Evolutionary conservation across 2,888 invertebrate species (phyloP).

Genomic region (Parochlus steinenii): DNA sequence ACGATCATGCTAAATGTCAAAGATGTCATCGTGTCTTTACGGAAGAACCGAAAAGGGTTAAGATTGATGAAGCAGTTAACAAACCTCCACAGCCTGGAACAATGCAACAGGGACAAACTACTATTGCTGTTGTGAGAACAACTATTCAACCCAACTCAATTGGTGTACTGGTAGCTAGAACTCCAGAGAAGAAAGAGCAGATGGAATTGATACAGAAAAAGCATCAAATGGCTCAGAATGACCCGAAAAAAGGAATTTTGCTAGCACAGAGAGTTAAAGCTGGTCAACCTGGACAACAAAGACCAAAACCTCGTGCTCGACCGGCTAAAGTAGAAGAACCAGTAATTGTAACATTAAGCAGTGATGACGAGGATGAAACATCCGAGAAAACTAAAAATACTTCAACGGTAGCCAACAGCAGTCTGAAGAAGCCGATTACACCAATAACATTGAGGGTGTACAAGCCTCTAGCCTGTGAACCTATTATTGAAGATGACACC

Average conservation of each 20-base stretch:
- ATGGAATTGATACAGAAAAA: conserved; percentile 13
- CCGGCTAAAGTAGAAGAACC: conserved; percentile 40
- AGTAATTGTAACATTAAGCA: conserved; percentile 50
- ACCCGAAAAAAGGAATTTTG: too few species aligned
- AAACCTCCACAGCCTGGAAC: conserved; percentile 8
- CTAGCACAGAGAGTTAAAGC: conserved; percentile 16
- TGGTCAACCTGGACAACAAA: conserved; percentile 13
- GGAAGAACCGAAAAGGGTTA: conserved; percentile 47
- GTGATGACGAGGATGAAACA: conserved; percentile 49
- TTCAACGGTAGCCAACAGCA: neutral
- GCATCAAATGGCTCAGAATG: conserved; percentile 11
- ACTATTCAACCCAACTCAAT: conserved; percentile 27
- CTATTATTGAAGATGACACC: conserved; percentile 21
- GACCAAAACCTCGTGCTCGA: conserved; percentile 28
- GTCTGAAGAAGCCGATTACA: neutral
- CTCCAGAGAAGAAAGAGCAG: conserved; percentile 13
- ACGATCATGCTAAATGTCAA: conserved; percentile 64
- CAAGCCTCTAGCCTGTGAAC: conserved; percentile 23
- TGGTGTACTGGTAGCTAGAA: too few species aligned
- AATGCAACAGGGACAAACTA: conserved; percentile 16
- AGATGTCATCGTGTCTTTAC: conserved; percentile 53
- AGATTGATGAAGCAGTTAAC: conserved; percentile 16
- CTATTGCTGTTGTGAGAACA: conserved; percentile 32
- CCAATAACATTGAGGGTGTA: too few species aligned
- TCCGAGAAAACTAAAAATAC: too few species aligned